A percentile compares a stretch with the other conserved stretches of the same genome.
phyloP scores from a whole-genome alignment of 2,113 vertebrate species.

The Lagopus leucura region DNA sequence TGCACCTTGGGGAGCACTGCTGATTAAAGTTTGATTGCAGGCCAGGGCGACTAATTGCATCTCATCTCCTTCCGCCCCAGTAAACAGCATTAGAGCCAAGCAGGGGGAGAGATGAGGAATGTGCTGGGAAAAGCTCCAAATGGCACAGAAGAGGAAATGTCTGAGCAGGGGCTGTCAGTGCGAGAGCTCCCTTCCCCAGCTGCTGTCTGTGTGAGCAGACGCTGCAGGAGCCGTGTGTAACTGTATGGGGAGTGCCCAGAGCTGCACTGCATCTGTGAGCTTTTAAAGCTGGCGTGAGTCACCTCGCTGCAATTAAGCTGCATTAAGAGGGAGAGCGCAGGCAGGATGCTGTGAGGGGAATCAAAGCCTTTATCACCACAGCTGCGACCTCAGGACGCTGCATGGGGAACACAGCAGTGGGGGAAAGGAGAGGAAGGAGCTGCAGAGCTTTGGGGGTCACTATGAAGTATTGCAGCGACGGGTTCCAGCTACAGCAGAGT shows the following conservation, averaged over 20 bases:
- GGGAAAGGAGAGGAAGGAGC: neutral
- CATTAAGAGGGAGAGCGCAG: neutral
- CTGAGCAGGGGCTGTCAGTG: constrained; percentile 49
- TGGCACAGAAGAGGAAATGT: constrained; percentile 43
- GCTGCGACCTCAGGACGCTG: too few species aligned
- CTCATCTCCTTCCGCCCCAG: constrained; percentile 57
- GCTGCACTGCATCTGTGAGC: too few species aligned
- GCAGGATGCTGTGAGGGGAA: accelerated
- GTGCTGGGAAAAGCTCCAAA: constrained; percentile 71
- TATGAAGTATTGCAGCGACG: accelerated
- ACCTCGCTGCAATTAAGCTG: neutral
- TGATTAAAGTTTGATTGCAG: constrained; percentile 62
- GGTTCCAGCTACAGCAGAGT: neutral
- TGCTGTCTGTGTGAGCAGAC: neutral
- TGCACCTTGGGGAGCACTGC: constrained; percentile 22
- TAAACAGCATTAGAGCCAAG: constrained; percentile 66
- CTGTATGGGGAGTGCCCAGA: too few species aligned
- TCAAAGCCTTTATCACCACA: neutral
- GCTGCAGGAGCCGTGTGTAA: constrained; percentile 14
- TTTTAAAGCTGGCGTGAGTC: neutral
- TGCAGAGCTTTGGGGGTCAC: neutral
- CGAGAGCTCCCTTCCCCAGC: constrained; percentile 15
- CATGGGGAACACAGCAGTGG: neutral
- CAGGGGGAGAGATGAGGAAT: constrained; percentile 62
- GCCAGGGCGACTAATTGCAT: constrained; percentile 57